Evolutionary conservation across 2,113 vertebrate species (phyloP), one percentile per base, ranked within the genome.

Genomic region (Parotia lawesii): DNA sequence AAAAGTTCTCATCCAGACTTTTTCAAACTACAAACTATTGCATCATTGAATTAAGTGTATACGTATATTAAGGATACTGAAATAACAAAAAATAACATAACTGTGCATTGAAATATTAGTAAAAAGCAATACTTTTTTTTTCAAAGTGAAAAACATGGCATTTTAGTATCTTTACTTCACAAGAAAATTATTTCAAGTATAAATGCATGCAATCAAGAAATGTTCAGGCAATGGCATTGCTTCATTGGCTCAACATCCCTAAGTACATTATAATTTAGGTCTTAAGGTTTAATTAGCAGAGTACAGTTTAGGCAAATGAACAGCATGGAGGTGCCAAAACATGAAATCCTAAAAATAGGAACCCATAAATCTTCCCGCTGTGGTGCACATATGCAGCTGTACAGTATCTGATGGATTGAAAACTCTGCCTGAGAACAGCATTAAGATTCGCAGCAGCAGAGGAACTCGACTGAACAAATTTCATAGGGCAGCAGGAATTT

Each of bases 251-350:
- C 76, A 93, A 80, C 57, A 87, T 86, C 51, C 50, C 74, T 77
- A 88, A 97, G 73, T 73, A 84, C 72, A 78, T 87, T 88, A 82
- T 96, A 95, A 97, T 97, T 97, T 95, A 95, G 96, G 96, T 97
- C 95, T 97, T 92, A 89, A 86, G 89, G 96, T 97, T 97, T 97
- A 98, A 98, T 98, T 97, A 97, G 95, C 94, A 91, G 95, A 97
- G 93, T 96, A 95, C 71, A 94, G 93, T 96, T 96, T 97, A 87
- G 93, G 95, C 89, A 98, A 97, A 97, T 95, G 95, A 97, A 91
- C 89, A 97, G 91, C 53, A 51, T 21, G 48, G 67, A 95, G 71
- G 85, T 96, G 96, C 92, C 94, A 97, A 97, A 96, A 96, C 77
- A 89, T 73, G 83, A 89, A 85, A 89, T 92, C 92, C 95, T 97